phyloP scores from a whole-genome alignment of 2,113 vertebrate genomes.

The Gallinago jamesoni region DNA sequence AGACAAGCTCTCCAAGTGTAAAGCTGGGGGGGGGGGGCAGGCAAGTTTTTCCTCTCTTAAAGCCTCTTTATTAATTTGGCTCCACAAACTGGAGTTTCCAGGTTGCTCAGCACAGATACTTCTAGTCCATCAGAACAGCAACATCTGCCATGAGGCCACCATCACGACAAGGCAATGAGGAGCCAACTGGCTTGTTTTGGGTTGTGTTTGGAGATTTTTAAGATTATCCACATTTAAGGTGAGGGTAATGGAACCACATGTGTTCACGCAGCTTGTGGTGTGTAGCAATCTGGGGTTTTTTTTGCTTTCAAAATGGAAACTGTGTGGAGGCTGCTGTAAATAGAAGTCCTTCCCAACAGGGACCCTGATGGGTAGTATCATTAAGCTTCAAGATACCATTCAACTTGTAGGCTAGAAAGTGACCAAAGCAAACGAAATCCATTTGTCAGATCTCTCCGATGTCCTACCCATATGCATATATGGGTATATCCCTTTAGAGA shows the following conservation, averaged over 20 bases:
- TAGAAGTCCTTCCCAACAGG: neutral
- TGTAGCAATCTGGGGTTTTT: neutral
- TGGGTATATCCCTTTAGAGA: neutral
- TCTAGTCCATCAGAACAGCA: neutral
- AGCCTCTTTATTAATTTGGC: conserved; percentile 49
- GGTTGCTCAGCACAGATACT: conserved; percentile 2
- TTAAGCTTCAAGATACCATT: neutral
- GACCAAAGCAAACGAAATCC: neutral
- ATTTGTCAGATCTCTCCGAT: neutral
- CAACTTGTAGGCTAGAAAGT: neutral
- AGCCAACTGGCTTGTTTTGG: neutral
- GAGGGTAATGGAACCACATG: neutral
- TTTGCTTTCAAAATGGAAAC: neutral
- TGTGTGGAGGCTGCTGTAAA: neutral
- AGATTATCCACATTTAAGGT: neutral
- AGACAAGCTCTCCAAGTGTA: neutral
- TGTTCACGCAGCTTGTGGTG: neutral
- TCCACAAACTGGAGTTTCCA: conserved; percentile 1
- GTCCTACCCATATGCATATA: neutral
- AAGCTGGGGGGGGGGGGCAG: neutral
- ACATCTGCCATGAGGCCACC: neutral
- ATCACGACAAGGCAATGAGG: neutral
- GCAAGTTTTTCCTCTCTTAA: conserved; percentile 32
- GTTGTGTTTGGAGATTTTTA: neutral
- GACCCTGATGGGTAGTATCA: neutral